A percentile compares a stretch with the other conserved stretches of the same genome.
Conservation (phyloP, 2,113 vertebrate species). For the Triplophysa dalaica region DNA sequence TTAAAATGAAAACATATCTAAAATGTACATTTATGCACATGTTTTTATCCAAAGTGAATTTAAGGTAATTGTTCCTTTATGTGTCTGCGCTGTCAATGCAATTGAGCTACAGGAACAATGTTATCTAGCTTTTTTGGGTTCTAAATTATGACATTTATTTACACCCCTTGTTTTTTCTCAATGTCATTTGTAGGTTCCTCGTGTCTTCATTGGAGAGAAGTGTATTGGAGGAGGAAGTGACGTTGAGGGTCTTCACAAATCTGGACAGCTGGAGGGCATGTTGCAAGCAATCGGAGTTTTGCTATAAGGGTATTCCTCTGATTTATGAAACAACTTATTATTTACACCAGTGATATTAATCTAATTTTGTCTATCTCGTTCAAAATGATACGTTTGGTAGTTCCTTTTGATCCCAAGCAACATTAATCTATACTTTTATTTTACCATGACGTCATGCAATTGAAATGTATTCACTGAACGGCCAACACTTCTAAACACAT, state of each 20-base stretch:
- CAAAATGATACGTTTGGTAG: not conserved
- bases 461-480: too few relatives aligned
- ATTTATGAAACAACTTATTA: not conserved
- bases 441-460: too few relatives aligned
- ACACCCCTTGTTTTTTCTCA: not conserved
- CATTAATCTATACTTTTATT: too few relatives aligned
- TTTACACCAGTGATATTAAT: not conserved
- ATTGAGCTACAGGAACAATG: too few relatives aligned
- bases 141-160: not conserved
- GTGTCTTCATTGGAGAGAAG: constrained; percentile 79
- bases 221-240: constrained; percentile 82
- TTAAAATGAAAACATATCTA: too few relatives aligned
- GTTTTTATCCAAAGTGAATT: too few relatives aligned
- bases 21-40: too few relatives aligned
- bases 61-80: too few relatives aligned
- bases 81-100: too few relatives aligned
- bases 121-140: not conserved
- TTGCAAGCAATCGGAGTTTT: constrained; percentile 75
- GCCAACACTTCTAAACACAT: too few relatives aligned
- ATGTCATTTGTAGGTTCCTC: constrained; percentile 73
- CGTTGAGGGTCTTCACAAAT: constrained; percentile 62
- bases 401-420: too few relatives aligned
- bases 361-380: not conserved
- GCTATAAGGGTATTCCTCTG: constrained; percentile 64
- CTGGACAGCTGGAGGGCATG: constrained; percentile 65